A percentile compares a stretch with the other conserved stretches of the same genome.
These are phyloP conservation scores for Tupaia chinensis DNA, from an alignment of 2,113 vertebrate genomes.

Conservation along the genomic window DNA sequence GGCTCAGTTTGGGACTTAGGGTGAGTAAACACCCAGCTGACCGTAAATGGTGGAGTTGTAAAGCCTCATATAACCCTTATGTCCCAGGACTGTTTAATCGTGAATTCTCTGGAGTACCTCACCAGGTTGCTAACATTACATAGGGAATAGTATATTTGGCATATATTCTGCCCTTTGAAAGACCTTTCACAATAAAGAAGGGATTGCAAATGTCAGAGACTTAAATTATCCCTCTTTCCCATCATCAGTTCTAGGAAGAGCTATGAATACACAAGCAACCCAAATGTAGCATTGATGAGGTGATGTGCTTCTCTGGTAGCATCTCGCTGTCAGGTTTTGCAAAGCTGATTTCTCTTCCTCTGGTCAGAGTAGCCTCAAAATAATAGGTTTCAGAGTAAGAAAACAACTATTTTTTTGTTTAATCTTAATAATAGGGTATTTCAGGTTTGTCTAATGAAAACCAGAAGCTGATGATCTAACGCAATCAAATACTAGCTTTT, in stretches of 20 bases:
- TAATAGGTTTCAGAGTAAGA: conserved; percentile 82
- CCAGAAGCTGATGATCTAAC: conserved; percentile 87
- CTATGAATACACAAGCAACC: conserved; percentile 70
- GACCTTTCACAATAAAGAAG: conserved; percentile 82
- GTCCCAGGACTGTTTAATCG: conserved; percentile 69
- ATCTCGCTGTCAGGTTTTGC: conserved; percentile 82
- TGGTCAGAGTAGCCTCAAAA: conserved; percentile 82
- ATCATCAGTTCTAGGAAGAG: conserved; percentile 78
- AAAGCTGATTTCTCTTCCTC: conserved; percentile 74
- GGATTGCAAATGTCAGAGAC: conserved; percentile 78
- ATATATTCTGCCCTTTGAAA: conserved; percentile 73
- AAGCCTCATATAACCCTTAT: conserved; percentile 69
- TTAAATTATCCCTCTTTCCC: conserved; percentile 76
- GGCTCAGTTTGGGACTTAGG: conserved; percentile 58
- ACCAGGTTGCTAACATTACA: conserved; percentile 67
- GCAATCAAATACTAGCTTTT: conserved; percentile 85
- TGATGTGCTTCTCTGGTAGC: conserved; percentile 77
- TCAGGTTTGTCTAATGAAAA: conserved; percentile 87
- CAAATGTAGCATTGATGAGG: conserved; percentile 70
- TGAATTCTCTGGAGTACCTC: conserved; percentile 14
- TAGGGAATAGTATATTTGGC: conserved; percentile 73
- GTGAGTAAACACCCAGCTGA: conserved; percentile 49
- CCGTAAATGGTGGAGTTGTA: not conserved
- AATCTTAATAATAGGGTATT: conserved; percentile 87
- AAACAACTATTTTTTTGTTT: conserved; percentile 80